Base-by-base conservation (phyloP, 2,113 vertebrate species). In the Cinclus cinclus region DNA sequence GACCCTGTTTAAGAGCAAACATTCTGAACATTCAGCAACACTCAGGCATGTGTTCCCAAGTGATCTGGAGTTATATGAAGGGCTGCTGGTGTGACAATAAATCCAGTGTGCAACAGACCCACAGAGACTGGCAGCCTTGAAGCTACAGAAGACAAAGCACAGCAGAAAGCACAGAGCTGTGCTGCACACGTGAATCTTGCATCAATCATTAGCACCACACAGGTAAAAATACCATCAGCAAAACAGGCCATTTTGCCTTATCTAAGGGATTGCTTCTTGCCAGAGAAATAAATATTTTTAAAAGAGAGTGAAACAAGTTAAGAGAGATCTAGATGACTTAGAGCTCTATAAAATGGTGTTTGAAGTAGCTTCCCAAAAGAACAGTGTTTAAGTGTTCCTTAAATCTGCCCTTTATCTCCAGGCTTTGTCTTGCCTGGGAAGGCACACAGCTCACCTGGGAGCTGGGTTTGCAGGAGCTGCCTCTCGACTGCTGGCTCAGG, bases 281-380 rank as follows among this genome's bases (percentile, higher is more conserved):
- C 4, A 2, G 12, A 88, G 64, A 91, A 93, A 67, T 87, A 89
- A 95, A 56, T 94, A 86, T 77, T 90, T 95, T 93, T 69, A 73
- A 70, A 89, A 82, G 35, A 68, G 64, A 93, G 63, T 62, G 68
- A 92, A 94, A 70, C 39, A 62, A 88, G 50, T 90, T 76, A 70
- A 88, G 68, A 92, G 88, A 78, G 71, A 80, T 91, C 30, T 35
- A 58, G 53, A 80, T 76, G 52, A 95, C 88, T 91, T 94, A 64
- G 53, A 92, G 77, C 46, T 44, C 83, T 93, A 69, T 74, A 81
- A 77, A 93, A 71, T 7, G 53, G 60, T 84, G 64, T 89, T 94
- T 90, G 91, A 97, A 91, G 75, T 89, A 91, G 63, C 22, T 76
- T 94, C 90, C 78, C 91, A 47, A 33, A 95, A 92, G 87, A 95